Evolutionary conservation across 2,113 vertebrate species (phyloP).

Genomic region (Archocentrus centrarchus): DNA sequence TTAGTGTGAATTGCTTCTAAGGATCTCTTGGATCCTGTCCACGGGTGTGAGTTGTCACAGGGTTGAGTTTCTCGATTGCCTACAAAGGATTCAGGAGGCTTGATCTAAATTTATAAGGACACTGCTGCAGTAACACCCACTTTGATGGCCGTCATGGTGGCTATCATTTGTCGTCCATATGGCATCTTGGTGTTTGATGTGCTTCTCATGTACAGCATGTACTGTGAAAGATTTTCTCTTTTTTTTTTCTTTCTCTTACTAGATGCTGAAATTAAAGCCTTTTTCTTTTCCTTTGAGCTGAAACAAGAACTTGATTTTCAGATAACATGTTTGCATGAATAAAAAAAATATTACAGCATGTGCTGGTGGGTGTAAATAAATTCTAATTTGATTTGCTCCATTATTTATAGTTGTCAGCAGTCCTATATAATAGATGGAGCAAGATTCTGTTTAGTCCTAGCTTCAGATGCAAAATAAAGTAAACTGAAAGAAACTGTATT

Average conservation of each 20-base stretch:
- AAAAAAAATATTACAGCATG: slow-evolving; percentile 40
- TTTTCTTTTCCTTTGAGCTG: background rate
- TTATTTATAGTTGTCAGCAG: slow-evolving; percentile 62
- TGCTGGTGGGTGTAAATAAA: slow-evolving; percentile 68
- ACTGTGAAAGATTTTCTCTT: background rate
- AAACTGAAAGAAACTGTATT: slow-evolving; percentile 40
- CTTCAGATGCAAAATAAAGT: slow-evolving; percentile 56
- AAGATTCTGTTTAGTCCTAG: slow-evolving; percentile 4
- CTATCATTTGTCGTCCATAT: slow-evolving; percentile 68
- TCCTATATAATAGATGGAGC: slow-evolving; percentile 31
- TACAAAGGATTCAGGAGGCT: slow-evolving; percentile 59
- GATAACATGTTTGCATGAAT: slow-evolving; percentile 45
- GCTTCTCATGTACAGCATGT: slow-evolving; percentile 42
- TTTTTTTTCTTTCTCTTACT: background rate
- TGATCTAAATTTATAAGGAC: slow-evolving; percentile 70
- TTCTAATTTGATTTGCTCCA: slow-evolving; percentile 64
- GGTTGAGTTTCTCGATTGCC: slow-evolving; percentile 52
- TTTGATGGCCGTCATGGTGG: slow-evolving; percentile 57
- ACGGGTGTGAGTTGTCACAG: slow-evolving; percentile 54
- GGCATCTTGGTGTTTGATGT: slow-evolving; percentile 57
- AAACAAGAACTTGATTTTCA: slow-evolving; percentile 46
- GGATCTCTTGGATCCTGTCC: slow-evolving; percentile 56
- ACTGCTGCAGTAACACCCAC: slow-evolving; percentile 60
- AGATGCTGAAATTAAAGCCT: slow-evolving; percentile 35
- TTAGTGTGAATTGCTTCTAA: slow-evolving; percentile 66